Conservation (phyloP, 37 sponge, comb jelly and placozoan species). For the Crambe crambe region DNA sequence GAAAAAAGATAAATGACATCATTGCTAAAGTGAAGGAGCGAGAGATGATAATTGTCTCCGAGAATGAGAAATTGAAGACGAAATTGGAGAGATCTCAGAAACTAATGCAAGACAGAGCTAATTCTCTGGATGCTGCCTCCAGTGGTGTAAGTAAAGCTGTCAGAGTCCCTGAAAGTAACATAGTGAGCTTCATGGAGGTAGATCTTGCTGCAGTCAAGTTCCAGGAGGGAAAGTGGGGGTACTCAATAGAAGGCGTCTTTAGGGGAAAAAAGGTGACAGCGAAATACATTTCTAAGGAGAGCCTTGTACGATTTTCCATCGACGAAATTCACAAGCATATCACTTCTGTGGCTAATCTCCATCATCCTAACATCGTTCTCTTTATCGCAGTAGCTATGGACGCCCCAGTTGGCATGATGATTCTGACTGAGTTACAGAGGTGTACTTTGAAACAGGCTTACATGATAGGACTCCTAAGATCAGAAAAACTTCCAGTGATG, state of each 20-base stretch:
- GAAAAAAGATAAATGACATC: slow-evolving; percentile 35
- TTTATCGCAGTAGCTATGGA: slow-evolving; percentile 61
- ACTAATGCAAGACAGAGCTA: neutral
- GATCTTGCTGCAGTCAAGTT: neutral
- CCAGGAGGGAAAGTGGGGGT: slow-evolving; percentile 12
- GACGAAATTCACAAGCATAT: slow-evolving; percentile 58
- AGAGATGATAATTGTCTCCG: slow-evolving; percentile 48
- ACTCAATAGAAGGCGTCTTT: slow-evolving; percentile 10
- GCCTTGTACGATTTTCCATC: slow-evolving; percentile 16
- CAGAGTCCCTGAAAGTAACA: neutral
- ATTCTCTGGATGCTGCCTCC: neutral
- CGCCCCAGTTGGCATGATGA: slow-evolving; percentile 20
- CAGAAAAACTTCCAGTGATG: slow-evolving; percentile 16
- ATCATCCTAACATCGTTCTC: slow-evolving; percentile 75
- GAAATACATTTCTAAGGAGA: slow-evolving; percentile 44
- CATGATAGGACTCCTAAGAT: neutral
- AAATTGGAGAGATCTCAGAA: neutral
- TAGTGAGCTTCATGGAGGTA: neutral
- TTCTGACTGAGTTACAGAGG: slow-evolving; percentile 76
- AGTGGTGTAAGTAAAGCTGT: too few relatives aligned
- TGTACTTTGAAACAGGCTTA: slow-evolving; percentile 42
- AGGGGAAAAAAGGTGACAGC: slow-evolving; percentile 65
- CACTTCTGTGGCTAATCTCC: slow-evolving; percentile 28
- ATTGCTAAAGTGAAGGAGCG: slow-evolving; percentile 27
- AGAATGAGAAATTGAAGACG: neutral